Evolutionary conservation across 1,140 invertebrate species (phyloP).

Genomic region (Propsilocerus akamusi): DNA sequence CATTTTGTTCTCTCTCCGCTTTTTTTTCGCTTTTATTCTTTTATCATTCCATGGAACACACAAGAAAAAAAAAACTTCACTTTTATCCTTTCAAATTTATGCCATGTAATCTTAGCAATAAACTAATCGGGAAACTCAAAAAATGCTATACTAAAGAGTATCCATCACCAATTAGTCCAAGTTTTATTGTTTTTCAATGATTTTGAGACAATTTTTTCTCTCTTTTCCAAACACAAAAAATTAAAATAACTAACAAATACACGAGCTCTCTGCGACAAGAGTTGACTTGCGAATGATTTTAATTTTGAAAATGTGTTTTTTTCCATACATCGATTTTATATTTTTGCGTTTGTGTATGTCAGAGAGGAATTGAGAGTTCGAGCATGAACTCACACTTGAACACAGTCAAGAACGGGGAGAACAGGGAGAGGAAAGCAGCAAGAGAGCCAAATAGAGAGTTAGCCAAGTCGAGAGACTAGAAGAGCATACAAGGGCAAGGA

Average conservation of each 20-base stretch:
- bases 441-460: too few species aligned
- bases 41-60: conserved; percentile 1
- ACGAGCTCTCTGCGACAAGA: neutral
- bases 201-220: too few species aligned
- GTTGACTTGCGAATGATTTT: conserved; percentile 1
- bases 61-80: neutral
- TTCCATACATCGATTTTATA: conserved; percentile 2
- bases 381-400: too few species aligned
- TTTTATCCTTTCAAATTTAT: too few species aligned
- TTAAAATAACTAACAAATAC: conserved; percentile 3
- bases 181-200: neutral
- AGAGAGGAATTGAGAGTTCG: neutral
- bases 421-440: too few species aligned
- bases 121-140: too few species aligned
- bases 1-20: conserved; percentile 1
- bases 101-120: too few species aligned
- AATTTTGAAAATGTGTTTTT: neutral
- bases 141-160: neutral
- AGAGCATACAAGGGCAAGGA: too few species aligned
- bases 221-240: conserved; percentile 1
- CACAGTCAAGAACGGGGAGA: too few species aligned
- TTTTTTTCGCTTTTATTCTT: neutral
- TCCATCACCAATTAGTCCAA: neutral
- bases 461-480: too few species aligned
- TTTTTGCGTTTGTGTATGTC: neutral